Evolutionary conservation across 2,888 invertebrate species (phyloP).

Genomic region (Pinctada fucata): DNA sequence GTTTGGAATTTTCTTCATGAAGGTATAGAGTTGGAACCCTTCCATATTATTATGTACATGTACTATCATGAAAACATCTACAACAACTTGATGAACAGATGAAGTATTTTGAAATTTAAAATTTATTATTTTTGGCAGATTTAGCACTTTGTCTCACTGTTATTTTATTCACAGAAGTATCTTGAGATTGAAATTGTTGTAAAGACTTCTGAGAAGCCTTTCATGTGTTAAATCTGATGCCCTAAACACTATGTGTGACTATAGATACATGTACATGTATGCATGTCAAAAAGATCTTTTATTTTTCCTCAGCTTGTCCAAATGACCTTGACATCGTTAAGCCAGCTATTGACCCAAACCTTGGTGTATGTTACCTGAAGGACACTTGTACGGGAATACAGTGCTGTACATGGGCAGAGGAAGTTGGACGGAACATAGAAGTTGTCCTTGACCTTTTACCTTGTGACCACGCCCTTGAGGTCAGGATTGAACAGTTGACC

Average conservation of each 20-base stretch:
- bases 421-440: conserved; percentile 32
- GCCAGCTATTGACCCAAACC: conserved; percentile 1
- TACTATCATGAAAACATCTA: too few species aligned
- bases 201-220: too few species aligned
- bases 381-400: conserved; percentile 32
- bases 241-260: too few species aligned
- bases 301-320: conserved; percentile 10
- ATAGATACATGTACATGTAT: background rate
- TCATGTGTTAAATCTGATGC: too few species aligned
- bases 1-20: background rate
- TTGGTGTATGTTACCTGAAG: conserved; percentile 35
- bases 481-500: conserved; percentile 43
- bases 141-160: too few species aligned
- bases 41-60: too few species aligned
- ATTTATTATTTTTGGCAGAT: too few species aligned
- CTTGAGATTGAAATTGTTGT: too few species aligned
- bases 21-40: too few species aligned
- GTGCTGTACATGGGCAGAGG: conserved; percentile 27
- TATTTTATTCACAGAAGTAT: too few species aligned
- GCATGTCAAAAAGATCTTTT: background rate
- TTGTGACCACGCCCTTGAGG: conserved; percentile 40
- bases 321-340: conserved; percentile 3
- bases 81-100: too few species aligned
- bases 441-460: conserved; percentile 37
- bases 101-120: too few species aligned